phyloP scores from a whole-genome alignment of 1,140 invertebrate species.

The Hylaeus anthracinus region DNA sequence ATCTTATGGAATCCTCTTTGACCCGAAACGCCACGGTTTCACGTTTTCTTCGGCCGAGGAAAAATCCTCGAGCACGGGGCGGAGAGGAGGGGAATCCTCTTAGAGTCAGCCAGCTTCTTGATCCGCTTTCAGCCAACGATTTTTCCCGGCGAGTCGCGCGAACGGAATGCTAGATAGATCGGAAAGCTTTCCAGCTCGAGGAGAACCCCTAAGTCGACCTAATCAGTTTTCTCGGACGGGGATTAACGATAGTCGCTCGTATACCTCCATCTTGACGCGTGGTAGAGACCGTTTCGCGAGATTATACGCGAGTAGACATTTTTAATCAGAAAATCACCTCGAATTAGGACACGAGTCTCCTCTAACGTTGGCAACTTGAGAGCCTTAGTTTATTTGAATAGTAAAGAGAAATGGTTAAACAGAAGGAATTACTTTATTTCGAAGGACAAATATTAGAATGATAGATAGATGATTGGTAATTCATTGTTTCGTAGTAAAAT shows the following conservation, averaged over 20 bases:
- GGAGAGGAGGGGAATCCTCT: slow-evolving; percentile 42
- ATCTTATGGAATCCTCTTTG: background rate
- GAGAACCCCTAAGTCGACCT: slow-evolving; percentile 7
- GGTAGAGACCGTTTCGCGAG: background rate
- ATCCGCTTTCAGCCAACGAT: slow-evolving; percentile 37
- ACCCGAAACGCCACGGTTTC: background rate
- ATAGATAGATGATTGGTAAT: too few species aligned
- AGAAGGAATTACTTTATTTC: too few species aligned
- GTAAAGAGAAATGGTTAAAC: too few species aligned
- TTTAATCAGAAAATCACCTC: too few species aligned
- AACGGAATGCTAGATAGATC: slow-evolving; percentile 47
- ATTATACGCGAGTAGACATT: background rate
- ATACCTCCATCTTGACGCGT: background rate
- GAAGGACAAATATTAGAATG: too few species aligned
- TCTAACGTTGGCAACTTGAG: too few species aligned
- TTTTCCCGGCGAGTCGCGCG: slow-evolving; percentile 8
- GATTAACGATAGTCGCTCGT: slow-evolving; percentile 36
- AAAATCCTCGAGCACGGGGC: background rate
- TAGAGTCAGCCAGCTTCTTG: slow-evolving; percentile 16
- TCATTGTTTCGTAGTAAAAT: too few species aligned
- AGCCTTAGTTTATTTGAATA: too few species aligned
- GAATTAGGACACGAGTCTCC: too few species aligned
- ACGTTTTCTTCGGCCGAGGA: background rate
- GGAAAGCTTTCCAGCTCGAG: slow-evolving; percentile 7
- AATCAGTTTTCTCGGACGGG: slow-evolving; percentile 48